phyloP scores from a whole-genome alignment of 2,888 invertebrate species.

The Drosophila paracracens region DNA sequence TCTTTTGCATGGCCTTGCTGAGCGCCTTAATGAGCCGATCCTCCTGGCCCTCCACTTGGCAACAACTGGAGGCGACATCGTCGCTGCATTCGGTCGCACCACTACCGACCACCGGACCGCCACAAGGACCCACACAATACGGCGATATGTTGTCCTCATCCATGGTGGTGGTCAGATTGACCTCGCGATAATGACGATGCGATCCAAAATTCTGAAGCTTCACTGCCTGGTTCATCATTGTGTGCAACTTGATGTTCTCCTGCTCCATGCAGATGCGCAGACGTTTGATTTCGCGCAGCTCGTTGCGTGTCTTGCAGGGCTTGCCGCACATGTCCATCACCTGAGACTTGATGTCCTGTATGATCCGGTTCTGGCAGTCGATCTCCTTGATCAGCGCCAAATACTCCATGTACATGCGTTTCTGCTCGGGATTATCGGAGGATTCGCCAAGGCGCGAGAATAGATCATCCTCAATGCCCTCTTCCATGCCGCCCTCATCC shows the following conservation, averaged over 20 bases:
- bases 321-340: constrained; percentile 75
- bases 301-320: constrained; percentile 74
- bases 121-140: constrained; percentile 45
- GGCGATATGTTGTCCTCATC: constrained; percentile 81
- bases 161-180: constrained; percentile 80
- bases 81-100: constrained; percentile 54
- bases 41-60: constrained; percentile 55
- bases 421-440: constrained; percentile 78
- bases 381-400: constrained; percentile 79
- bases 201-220: constrained; percentile 82
- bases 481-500: constrained; percentile 50
- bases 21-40: constrained; percentile 63
- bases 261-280: constrained; percentile 81
- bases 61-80: constrained; percentile 42
- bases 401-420: constrained; percentile 79
- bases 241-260: constrained; percentile 81
- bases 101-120: constrained; percentile 11
- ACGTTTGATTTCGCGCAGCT: constrained; percentile 77
- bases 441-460: constrained; percentile 74
- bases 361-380: constrained; percentile 80
- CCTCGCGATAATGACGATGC: constrained; percentile 73
- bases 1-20: constrained; percentile 74
- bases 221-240: constrained; percentile 77
- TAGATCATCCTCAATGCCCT: constrained; percentile 62
- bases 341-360: constrained; percentile 78